Base-by-base conservation (phyloP, 2,113 vertebrate genomes). In the Phrynosoma platyrhinos region DNA sequence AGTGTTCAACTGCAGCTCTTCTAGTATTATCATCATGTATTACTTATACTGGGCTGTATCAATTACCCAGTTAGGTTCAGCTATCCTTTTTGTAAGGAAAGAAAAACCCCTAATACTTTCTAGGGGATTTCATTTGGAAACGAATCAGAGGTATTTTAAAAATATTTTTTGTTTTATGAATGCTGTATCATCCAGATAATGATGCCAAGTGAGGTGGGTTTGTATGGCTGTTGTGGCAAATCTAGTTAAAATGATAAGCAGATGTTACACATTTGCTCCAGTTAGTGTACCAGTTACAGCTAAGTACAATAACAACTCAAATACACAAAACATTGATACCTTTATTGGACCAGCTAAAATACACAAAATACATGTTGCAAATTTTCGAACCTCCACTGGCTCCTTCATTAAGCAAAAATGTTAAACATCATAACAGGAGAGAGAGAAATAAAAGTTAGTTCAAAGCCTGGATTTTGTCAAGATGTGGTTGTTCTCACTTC, bases 201-300 rank as follows among this genome's bases (percentile, higher is more conserved):
- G 90, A 88, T 92, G 88, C 82, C 89, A 93, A 88, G 40, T 1
- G 47, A 91, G 42, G 81, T 91, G 84, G 84, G 88, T 81, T 89
- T 64, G 9, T 30, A 68, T 82, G 81, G 92, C 92, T 94, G 90
- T 91, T 94, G 87, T 92, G 90, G 87, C 62, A 94, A 95, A 95
- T 75, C 76, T 87, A 27, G 53, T 88, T 72, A 86, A 68, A 84
- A 88, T 74, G 83, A 76, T 71, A 88, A 40, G 88, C 47, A 82
- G 78, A 84, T 92, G 85, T 84, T 76, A 5, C 68, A 53, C 71
- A 91, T 85, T 9, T 85, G 7, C 88, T 72, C 69, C 32, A 68
- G 68, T 75, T 84, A 88, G 32, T 30, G 30, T 0, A 5, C 64
- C 64, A 76, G 1, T 62, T 90, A 53, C 3, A 81, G 14, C 1